These are phyloP conservation scores for Drosophila dunni DNA, from an alignment of 1,140 invertebrate species.

Conservation along the genomic window DNA sequence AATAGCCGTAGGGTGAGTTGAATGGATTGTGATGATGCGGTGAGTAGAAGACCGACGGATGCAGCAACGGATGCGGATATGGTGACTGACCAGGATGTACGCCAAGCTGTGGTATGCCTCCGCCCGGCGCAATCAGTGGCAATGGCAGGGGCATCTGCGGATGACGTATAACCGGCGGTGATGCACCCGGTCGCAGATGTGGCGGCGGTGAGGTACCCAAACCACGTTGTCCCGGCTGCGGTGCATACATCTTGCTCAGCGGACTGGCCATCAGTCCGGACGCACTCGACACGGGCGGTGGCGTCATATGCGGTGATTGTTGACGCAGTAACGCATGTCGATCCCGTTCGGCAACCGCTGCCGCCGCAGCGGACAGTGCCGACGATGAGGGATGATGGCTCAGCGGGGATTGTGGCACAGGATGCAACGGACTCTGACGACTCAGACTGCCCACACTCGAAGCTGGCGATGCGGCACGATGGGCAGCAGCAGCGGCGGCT, in stretches of 20 bases:
- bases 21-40: constrained; percentile 84
- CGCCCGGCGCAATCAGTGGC: constrained; percentile 78
- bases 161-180: constrained; percentile 84
- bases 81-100: constrained; percentile 84
- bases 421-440: constrained; percentile 80
- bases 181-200: constrained; percentile 80
- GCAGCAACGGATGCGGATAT: constrained; percentile 82
- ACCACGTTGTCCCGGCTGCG: constrained; percentile 75
- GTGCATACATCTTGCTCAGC: constrained; percentile 83
- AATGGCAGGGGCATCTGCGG: constrained; percentile 83
- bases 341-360: constrained; percentile 81
- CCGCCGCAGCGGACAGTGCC: constrained; percentile 75
- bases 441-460: constrained; percentile 80
- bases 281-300: constrained; percentile 84
- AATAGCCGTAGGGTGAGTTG: constrained; percentile 82
- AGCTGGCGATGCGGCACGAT: constrained; percentile 80
- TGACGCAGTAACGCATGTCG: constrained; percentile 81
- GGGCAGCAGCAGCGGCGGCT: constrained; percentile 68
- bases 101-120: constrained; percentile 79
- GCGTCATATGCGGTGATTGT: constrained; percentile 84
- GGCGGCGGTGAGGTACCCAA: constrained; percentile 84
- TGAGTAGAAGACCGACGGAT: constrained; percentile 84
- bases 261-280: constrained; percentile 84
- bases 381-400: constrained; percentile 82
- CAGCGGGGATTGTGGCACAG: constrained; percentile 77